A percentile compares a stretch with the other conserved stretches of the same genome.
Conservation (phyloP, 2,888 invertebrate species). For the Eremobia ochroleuca region DNA sequence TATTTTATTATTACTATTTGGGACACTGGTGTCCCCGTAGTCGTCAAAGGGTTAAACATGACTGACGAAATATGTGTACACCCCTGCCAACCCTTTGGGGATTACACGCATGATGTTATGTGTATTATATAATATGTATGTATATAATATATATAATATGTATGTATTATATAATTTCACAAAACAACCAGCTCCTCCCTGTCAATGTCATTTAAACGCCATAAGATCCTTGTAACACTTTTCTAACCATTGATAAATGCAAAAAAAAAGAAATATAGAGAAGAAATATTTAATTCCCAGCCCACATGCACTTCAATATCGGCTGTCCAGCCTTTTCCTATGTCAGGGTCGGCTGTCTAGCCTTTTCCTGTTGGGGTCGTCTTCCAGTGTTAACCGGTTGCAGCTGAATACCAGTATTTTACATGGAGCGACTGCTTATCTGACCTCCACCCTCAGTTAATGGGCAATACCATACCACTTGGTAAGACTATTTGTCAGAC, state of each 20-base stretch:
- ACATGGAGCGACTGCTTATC: neutral
- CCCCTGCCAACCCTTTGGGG: no score
- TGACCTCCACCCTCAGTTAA: neutral
- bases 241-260: neutral
- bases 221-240: neutral
- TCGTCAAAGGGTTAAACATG: no score
- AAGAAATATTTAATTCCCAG: neutral
- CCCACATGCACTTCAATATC: neutral
- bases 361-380: no score
- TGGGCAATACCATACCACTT: neutral
- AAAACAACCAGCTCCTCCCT: no score
- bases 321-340: neutral
- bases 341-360: neutral
- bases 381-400: neutral
- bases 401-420: neutral
- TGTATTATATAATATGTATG: no score
- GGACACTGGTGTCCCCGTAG: no score
- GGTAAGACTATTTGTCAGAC: neutral
- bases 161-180: no score
- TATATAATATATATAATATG: no score
- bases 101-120: no score
- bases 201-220: neutral
- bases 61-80: no score
- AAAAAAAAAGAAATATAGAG: no score
- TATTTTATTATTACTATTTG: no score